phyloP scores from a whole-genome alignment of 2,113 vertebrate species.

The Polypterus bichir region DNA sequence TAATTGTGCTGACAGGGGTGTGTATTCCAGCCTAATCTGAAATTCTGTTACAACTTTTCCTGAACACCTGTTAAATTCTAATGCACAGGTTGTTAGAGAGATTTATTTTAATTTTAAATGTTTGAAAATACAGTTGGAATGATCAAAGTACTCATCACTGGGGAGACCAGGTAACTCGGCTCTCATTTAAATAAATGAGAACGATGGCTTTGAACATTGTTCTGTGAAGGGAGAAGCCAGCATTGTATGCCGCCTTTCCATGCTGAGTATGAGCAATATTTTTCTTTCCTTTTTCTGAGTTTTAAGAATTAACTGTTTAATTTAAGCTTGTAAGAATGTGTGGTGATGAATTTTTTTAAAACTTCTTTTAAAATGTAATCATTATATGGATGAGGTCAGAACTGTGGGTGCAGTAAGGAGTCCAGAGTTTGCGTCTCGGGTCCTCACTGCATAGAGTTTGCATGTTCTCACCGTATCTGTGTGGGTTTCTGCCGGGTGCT shows the following conservation, averaged over 20 bases:
- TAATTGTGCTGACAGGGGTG: conserved; percentile 42
- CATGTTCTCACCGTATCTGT: too few relatives aligned
- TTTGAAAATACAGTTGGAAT: conserved; percentile 44
- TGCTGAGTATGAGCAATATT: conserved; percentile 16
- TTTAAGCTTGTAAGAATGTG: not conserved
- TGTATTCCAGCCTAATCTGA: conserved; percentile 37
- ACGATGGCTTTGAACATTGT: conserved; percentile 44
- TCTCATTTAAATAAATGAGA: conserved; percentile 41
- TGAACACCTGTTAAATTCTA: conserved; percentile 53
- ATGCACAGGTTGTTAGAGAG: conserved; percentile 40
- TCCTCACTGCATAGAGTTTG: too few relatives aligned
- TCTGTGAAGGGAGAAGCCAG: conserved; percentile 22
- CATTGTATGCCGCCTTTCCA: conserved; percentile 35
- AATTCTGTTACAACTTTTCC: conserved; percentile 52
- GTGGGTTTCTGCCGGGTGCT: too few relatives aligned
- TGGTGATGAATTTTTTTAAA: not conserved
- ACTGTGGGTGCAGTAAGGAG: too few relatives aligned
- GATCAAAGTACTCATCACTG: conserved; percentile 44
- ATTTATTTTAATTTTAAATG: conserved; percentile 56
- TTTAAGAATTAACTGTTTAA: not conserved
- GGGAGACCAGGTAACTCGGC: conserved; percentile 23
- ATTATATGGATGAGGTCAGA: too few relatives aligned
- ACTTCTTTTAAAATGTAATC: too few relatives aligned
- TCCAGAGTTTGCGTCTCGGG: too few relatives aligned
- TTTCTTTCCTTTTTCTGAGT: not conserved